Conservation (phyloP, 1,140 invertebrate genomes). For the Neodiprion virginianus region DNA sequence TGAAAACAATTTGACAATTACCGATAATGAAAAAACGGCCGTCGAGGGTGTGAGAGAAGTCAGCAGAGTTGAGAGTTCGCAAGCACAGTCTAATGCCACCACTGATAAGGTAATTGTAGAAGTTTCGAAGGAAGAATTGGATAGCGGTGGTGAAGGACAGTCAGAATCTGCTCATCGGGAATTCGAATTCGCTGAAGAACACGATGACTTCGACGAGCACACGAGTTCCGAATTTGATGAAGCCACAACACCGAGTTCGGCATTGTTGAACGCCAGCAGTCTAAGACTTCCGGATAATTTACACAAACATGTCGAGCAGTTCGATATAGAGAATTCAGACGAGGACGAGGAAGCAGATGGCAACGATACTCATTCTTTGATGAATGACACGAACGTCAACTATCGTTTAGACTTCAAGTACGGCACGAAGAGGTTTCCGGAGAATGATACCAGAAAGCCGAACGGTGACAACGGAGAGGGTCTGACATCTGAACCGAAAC, state of each 20-base stretch:
- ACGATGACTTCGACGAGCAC: neutral
- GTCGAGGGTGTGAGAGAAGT: neutral
- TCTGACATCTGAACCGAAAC: constrained; percentile 32
- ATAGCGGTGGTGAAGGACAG: neutral
- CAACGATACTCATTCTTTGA: constrained; percentile 32
- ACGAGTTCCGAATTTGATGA: neutral
- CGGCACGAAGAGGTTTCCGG: neutral
- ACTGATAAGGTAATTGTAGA: neutral
- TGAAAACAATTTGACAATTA: neutral
- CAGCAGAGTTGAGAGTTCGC: neutral
- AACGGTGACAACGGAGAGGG: constrained; percentile 20
- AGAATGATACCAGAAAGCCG: constrained; percentile 17
- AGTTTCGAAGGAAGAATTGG: neutral
- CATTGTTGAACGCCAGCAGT: neutral
- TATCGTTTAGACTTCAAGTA: constrained; percentile 27
- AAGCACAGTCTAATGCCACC: neutral
- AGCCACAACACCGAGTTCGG: neutral
- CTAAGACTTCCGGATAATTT: neutral
- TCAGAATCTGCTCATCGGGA: neutral
- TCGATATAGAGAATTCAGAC: neutral
- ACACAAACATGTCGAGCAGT: neutral
- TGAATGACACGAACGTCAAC: constrained; percentile 52
- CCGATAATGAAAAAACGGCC: neutral
- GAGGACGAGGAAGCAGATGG: constrained; percentile 23
- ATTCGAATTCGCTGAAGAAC: neutral